Conservation (phyloP, 2,113 vertebrate genomes). For the Periophthalmus modestus region DNA sequence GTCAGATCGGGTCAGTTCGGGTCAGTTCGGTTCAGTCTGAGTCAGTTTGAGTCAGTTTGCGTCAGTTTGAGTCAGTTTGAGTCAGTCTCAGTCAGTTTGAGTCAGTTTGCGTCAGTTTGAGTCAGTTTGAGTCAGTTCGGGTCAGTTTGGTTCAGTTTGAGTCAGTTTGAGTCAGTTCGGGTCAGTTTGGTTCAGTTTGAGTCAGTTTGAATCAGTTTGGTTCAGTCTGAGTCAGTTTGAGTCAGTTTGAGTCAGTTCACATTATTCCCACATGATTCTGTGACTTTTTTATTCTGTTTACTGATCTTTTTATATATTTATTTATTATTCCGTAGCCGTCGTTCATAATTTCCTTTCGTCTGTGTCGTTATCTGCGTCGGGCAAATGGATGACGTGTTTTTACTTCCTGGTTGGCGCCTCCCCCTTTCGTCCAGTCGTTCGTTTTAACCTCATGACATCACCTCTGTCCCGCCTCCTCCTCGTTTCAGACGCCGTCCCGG, state of each 20-base stretch:
- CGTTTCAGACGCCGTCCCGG: slow-evolving; percentile 49
- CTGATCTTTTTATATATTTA: neutral
- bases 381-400: slow-evolving; percentile 38
- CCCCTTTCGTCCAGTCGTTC: slow-evolving; percentile 12
- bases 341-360: neutral
- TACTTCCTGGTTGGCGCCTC: slow-evolving; percentile 17
- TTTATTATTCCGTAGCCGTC: neutral
- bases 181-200: no score
- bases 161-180: no score
- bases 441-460: slow-evolving; percentile 12
- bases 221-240: no score
- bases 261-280: neutral
- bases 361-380: neutral
- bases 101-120: no score
- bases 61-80: no score
- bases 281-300: neutral
- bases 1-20: fast-evolving
- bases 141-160: no score
- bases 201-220: no score
- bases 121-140: no score
- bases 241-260: no score
- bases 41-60: no score
- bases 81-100: no score
- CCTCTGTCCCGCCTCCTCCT: slow-evolving; percentile 42
- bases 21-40: no score